phyloP scores from a whole-genome alignment of 2,113 vertebrate genomes.

The Mastomys coucha region DNA sequence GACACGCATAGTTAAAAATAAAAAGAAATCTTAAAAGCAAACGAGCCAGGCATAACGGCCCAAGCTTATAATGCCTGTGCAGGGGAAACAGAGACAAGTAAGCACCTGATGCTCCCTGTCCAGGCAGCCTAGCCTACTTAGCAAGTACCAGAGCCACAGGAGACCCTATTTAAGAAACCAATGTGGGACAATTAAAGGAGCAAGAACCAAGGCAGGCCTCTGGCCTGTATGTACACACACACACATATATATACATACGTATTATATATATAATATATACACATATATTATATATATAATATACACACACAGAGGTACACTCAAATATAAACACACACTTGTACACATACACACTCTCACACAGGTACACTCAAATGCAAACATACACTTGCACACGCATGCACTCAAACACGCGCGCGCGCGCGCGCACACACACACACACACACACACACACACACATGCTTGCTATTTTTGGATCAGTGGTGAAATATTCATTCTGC shows the following conservation, averaged over 20 bases:
- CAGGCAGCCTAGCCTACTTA: not conserved
- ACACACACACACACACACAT: not conserved
- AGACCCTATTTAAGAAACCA: not conserved
- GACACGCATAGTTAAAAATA: not conserved
- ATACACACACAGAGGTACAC: not conserved
- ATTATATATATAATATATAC: too few relatives aligned
- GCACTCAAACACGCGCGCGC: too few relatives aligned
- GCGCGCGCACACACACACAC: not conserved
- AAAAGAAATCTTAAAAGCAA: not conserved
- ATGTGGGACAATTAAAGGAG: not conserved
- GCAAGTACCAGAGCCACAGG: too few relatives aligned
- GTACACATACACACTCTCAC: not conserved
- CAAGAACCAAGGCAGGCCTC: not conserved
- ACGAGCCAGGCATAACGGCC: not conserved
- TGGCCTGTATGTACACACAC: not conserved
- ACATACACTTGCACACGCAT: not conserved
- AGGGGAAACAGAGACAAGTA: too few relatives aligned
- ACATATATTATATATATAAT: too few relatives aligned
- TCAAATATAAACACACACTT: not conserved
- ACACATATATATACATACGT: too few relatives aligned
- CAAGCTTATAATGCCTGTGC: not conserved
- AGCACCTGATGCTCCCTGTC: not conserved
- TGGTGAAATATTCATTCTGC: not conserved
- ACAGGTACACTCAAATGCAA: not conserved
- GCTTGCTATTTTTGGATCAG: not conserved